Evolutionary conservation across 2,797 vertebrate species (phyloP).

Genomic region (Acridotheres tristis): DNA sequence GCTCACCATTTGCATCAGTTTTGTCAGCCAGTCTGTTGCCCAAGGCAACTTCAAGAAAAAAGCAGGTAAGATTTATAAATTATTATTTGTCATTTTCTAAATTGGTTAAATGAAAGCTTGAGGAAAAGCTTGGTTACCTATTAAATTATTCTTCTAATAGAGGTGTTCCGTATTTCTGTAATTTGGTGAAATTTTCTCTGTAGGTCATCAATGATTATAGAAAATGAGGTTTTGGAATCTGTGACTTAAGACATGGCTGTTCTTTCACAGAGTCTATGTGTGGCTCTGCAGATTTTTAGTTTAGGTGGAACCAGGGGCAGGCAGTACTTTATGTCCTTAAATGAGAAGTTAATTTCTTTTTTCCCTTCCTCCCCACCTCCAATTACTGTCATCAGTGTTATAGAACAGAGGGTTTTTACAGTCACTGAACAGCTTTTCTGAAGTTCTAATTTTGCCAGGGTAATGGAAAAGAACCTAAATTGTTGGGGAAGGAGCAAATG

Average conservation of each 20-base stretch:
- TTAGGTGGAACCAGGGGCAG: conserved; percentile 12
- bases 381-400: neutral
- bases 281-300: conserved; percentile 34
- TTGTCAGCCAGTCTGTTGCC: conserved; percentile 86
- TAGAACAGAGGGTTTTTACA: neutral
- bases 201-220: neutral
- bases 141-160: neutral
- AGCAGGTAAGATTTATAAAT: conserved; percentile 79
- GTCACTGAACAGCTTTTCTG: neutral
- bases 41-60: conserved; percentile 87
- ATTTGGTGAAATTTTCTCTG: conserved; percentile 20
- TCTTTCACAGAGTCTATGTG: neutral
- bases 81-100: conserved; percentile 8
- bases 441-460: neutral
- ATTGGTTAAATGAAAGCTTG: neutral
- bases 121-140: neutral
- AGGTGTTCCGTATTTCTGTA: neutral
- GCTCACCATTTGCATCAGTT: conserved; percentile 80
- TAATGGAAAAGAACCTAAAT: neutral
- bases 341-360: conserved; percentile 33
- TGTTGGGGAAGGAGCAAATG: neutral
- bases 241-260: neutral
- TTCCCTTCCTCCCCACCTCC: neutral
- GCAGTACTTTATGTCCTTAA: conserved; percentile 44
- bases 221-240: neutral